A percentile compares a stretch with the other conserved stretches of the same genome.
These are phyloP conservation scores for Leptinotarsa lineolata DNA, from an alignment of 1,140 invertebrate species.

Conservation along the genomic window DNA sequence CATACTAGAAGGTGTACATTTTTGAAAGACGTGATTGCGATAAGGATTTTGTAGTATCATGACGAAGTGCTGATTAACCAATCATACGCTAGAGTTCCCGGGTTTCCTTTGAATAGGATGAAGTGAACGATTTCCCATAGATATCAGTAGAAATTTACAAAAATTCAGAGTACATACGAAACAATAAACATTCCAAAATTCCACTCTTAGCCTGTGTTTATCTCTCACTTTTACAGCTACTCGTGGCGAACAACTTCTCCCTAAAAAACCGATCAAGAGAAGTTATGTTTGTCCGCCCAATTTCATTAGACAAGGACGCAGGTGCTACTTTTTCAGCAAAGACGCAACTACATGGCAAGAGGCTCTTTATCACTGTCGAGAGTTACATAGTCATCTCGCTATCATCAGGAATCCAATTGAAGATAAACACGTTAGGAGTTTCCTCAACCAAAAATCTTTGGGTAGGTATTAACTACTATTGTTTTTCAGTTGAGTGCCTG, in stretches of 20 bases:
- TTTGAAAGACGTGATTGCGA: too few relatives aligned
- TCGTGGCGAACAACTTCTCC: background rate
- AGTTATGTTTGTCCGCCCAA: conserved; percentile 64
- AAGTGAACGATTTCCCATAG: too few relatives aligned
- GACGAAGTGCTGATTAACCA: too few relatives aligned
- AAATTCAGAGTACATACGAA: too few relatives aligned
- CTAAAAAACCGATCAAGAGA: conserved; percentile 9
- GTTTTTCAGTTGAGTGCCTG: conserved; percentile 54
- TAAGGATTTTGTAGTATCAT: too few relatives aligned
- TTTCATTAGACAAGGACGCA: conserved; percentile 72
- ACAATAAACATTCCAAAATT: too few relatives aligned
- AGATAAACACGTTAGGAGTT: conserved; percentile 68
- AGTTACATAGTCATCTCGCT: conserved; percentile 68
- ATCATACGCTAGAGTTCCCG: too few relatives aligned
- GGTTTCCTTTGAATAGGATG: too few relatives aligned
- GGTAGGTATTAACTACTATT: conserved; percentile 2
- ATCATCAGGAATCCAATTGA: conserved; percentile 69
- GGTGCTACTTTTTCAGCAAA: conserved; percentile 77
- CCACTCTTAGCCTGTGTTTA: too few relatives aligned
- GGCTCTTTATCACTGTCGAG: conserved; percentile 73
- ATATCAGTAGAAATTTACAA: too few relatives aligned
- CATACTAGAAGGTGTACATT: too few relatives aligned
- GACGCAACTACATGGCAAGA: conserved; percentile 71
- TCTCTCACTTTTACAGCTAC: background rate
- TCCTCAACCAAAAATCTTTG: conserved; percentile 62